phyloP scores from a whole-genome alignment of 2,797 vertebrate genomes.

The Melanotaenia pygmaea region DNA sequence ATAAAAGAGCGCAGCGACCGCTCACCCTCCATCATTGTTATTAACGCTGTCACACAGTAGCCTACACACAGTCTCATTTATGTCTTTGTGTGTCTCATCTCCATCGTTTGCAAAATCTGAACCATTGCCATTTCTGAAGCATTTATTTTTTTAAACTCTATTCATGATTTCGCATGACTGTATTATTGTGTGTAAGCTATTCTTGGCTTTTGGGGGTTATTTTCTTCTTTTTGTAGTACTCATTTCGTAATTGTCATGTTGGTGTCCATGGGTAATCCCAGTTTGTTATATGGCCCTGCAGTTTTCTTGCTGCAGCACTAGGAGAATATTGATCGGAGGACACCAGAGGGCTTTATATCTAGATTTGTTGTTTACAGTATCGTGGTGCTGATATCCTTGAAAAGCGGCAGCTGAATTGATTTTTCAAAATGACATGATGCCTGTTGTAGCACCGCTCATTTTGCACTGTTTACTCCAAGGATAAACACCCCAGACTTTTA shows the following conservation, averaged over 20 bases:
- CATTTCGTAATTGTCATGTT: slow-evolving; percentile 28
- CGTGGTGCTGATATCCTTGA: slow-evolving; percentile 22
- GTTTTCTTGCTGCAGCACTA: slow-evolving; percentile 41
- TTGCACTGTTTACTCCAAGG: slow-evolving; percentile 1
- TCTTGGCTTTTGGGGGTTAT: not conserved
- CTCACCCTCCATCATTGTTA: slow-evolving; percentile 62
- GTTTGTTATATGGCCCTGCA: slow-evolving; percentile 54
- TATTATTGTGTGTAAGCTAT: not conserved
- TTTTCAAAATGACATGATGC: slow-evolving; percentile 36
- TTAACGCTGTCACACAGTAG: slow-evolving; percentile 46
- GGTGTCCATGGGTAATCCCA: slow-evolving; percentile 38
- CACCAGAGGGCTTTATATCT: slow-evolving; percentile 47
- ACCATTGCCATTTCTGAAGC: not conserved
- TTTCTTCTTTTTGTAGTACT: not conserved
- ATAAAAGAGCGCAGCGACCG: slow-evolving; percentile 46
- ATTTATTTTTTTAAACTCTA: not conserved
- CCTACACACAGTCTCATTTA: slow-evolving; percentile 13
- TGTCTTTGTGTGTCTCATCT: slow-evolving; percentile 40
- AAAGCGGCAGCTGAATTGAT: slow-evolving; percentile 43
- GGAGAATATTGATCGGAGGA: slow-evolving; percentile 59
- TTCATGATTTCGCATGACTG: not conserved
- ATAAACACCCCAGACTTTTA: not conserved
- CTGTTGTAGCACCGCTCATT: slow-evolving; percentile 16
- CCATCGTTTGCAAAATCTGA: not conserved
- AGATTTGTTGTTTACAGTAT: slow-evolving; percentile 58